A percentile compares a stretch with the other conserved stretches of the same genome.
Conservation (phyloP, 2,113 vertebrate species). For the Archocentrus centrarchus region DNA sequence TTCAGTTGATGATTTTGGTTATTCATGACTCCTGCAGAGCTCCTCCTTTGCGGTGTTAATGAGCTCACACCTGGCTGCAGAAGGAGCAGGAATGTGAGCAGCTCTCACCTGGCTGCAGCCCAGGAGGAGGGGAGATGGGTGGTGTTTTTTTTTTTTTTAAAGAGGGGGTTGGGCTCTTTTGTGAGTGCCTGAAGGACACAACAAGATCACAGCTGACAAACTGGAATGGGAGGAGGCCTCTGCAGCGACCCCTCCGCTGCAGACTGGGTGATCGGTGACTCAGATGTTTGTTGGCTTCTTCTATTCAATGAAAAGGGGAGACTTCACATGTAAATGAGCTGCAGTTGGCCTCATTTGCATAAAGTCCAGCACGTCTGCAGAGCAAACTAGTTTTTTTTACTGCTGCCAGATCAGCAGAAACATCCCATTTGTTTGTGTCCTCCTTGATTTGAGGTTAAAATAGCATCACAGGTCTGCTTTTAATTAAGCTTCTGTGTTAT, state of each 20-base stretch:
- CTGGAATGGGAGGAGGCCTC: conserved; percentile 1
- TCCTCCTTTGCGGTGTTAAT: not conserved
- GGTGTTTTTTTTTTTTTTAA: not conserved
- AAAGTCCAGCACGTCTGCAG: not conserved
- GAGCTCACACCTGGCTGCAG: conserved; percentile 4
- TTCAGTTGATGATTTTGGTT: not conserved
- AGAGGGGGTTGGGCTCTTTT: not conserved
- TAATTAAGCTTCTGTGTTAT: not conserved
- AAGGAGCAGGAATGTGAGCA: not conserved
- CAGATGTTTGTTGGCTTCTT: not conserved
- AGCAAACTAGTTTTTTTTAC: too few relatives aligned
- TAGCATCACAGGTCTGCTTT: not conserved
- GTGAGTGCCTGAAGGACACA: conserved; percentile 5
- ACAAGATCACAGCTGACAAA: conserved; percentile 14
- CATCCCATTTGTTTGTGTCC: not conserved
- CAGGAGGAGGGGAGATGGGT: not conserved
- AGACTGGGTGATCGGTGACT: not conserved
- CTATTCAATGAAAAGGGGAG: not conserved
- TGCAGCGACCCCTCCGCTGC: not conserved
- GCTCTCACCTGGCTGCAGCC: conserved; percentile 16
- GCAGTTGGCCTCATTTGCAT: not conserved
- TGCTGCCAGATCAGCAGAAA: not conserved
- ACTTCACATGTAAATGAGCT: not conserved
- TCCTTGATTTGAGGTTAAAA: conserved; percentile 3
- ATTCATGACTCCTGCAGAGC: conserved; percentile 1